Evolutionary conservation across 2,888 invertebrate genomes (phyloP).

Genomic region (Taenaris catops): DNA sequence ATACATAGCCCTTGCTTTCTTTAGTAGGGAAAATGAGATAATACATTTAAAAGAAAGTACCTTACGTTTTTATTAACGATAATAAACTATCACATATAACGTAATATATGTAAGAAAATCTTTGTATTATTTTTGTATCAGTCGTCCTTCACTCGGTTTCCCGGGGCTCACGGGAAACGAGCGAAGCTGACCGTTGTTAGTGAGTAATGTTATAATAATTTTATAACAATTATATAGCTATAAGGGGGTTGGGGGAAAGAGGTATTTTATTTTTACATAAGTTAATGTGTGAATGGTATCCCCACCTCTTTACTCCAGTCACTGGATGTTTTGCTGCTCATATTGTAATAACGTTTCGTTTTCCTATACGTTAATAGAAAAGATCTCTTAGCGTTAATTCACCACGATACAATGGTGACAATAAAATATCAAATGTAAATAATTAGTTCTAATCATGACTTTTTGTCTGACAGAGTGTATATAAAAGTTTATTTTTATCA

Average conservation of each 20-base stretch:
- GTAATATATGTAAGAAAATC: constrained; percentile 23
- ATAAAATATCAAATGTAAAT: constrained; percentile 74
- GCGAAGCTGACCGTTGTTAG: constrained; percentile 35
- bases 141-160: constrained; percentile 34
- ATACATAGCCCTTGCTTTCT: constrained; percentile 13
- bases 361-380: constrained; percentile 2
- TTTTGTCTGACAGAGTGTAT: constrained; percentile 48
- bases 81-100: constrained; percentile 12
- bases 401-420: constrained; percentile 72
- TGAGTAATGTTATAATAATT: constrained; percentile 28
- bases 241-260: constrained; percentile 29
- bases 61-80: constrained; percentile 9
- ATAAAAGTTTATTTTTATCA: constrained; percentile 47
- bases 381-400: constrained; percentile 42
- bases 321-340: constrained; percentile 24
- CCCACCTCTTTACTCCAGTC: constrained; percentile 26
- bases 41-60: constrained; percentile 5
- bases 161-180: constrained; percentile 49
- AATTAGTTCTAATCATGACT: constrained; percentile 57
- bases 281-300: constrained; percentile 22
- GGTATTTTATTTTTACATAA: constrained; percentile 27
- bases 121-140: constrained; percentile 49
- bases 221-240: constrained; percentile 24
- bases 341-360: constrained; percentile 11
- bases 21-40: constrained; percentile 10